Evolutionary conservation across 35 echinoderm and acorn worm species (phyloP), one percentile per base, ranked within the genome.

Genomic region (Hemicentrotus pulcherrimus): DNA sequence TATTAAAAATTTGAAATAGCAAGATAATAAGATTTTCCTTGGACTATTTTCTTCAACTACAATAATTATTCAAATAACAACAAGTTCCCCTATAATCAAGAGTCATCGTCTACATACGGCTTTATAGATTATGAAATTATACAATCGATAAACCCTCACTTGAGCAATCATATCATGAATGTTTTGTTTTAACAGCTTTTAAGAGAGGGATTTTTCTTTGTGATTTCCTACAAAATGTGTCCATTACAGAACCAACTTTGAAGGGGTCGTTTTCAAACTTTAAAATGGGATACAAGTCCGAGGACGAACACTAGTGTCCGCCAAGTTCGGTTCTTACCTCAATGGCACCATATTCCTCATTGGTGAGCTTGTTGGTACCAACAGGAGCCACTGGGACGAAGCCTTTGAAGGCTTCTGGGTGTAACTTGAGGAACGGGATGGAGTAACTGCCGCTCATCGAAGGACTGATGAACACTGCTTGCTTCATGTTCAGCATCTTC

Each of bases 311-410:
- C 35, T 41, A 0, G 35, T 41, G 35, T 50, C 48, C 48, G 28
- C 61, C 16, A 5, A 70, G 61, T 24, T 70, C 16, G 24, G 16
- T 70, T 70, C 55, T 86, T 95, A 98, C 97, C 71, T 96, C 92
- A 52, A 95, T 94, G 22, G 41, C 46, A 48, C 58, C 48, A 88
- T 99, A 99, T 61, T 95, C 88, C 7, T 95, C 96, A 31, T 86
- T 45, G 18, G 32, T 88, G 18, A 95, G 87, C 70, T 95, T 96
- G 18, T 35, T 92, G 32, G 95, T 96, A 18, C 47, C 94, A 14
- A 97, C 98, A 13, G 98, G 98, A 48, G 98, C 97, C 31, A 99
- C 97, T 19, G 98, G 98, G 61, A 97, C 88, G 58, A 95, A 99
- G 4, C 97, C 98, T 47, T 95, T 96, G 41, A 99, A 95, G 16